Conservation (phyloP, 2,797 vertebrate genomes). For the Hipposideros larvatus region DNA sequence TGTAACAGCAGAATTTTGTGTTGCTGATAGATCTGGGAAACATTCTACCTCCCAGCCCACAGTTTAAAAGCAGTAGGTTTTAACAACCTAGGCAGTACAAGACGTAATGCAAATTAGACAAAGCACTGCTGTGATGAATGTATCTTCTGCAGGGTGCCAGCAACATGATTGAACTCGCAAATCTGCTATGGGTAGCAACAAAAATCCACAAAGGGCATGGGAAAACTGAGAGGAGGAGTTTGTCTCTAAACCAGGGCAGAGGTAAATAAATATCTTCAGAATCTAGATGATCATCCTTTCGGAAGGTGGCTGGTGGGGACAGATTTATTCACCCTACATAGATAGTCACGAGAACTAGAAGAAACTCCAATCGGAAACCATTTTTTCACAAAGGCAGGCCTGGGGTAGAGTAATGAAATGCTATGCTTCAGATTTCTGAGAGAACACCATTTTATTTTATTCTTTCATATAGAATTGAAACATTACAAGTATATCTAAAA, state of each 20-base stretch:
- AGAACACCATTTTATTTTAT: background rate
- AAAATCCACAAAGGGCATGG: slow-evolving; percentile 69
- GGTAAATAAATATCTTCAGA: slow-evolving; percentile 84
- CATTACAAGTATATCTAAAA: slow-evolving; percentile 15
- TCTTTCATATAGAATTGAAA: slow-evolving; percentile 40
- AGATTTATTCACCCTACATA: slow-evolving; percentile 79
- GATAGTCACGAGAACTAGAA: slow-evolving; percentile 22
- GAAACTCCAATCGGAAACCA: background rate
- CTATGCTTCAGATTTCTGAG: slow-evolving; percentile 7
- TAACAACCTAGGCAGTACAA: background rate
- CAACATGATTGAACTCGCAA: background rate
- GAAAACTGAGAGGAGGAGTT: slow-evolving; percentile 61
- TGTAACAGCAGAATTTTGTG: slow-evolving; percentile 2
- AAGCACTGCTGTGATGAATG: slow-evolving; percentile 52
- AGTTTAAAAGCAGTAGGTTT: slow-evolving; percentile 27
- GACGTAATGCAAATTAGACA: slow-evolving; percentile 56
- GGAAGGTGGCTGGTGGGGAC: slow-evolving; percentile 65
- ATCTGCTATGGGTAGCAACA: background rate
- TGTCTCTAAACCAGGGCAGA: slow-evolving; percentile 78
- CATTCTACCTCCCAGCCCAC: background rate
- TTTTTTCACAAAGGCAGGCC: slow-evolving; percentile 17
- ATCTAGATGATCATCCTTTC: slow-evolving; percentile 83
- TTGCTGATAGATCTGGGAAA: background rate
- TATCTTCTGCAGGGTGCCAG: background rate
- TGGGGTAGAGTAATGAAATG: background rate